Evolutionary conservation across 2,113 vertebrate species (phyloP), one percentile per base, ranked within the genome.

Genomic region (Collichthys lucidus): DNA sequence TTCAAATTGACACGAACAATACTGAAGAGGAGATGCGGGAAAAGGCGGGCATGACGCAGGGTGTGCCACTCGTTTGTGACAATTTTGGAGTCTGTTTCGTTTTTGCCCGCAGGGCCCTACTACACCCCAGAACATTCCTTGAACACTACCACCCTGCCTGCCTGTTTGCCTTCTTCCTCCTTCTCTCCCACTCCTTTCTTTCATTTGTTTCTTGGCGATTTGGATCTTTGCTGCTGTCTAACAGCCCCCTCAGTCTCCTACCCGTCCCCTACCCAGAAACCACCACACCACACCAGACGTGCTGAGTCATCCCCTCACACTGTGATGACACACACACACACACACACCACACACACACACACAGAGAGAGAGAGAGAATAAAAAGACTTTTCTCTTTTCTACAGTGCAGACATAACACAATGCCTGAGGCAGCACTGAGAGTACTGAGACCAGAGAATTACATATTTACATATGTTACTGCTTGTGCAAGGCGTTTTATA

Each of bases 121-220:
- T 82, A 69, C 82, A 89, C 80, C 87, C 74, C 82, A 67, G 49
- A 79, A 83, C 86, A 82, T 91, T 91, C 87, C 83, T 79, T 4
- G 14, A 63, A 60, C 50, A 24, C 79, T 86, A 81, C 87, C 82
- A 78, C 85, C 68, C 80, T 80, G 67, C 49, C 72, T 80, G 31
- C 68, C 80, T 80, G 67, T 46, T 69, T 80, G 1, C 69, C 62
- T 53, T 62, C 67, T 53, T 26, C 64, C 66, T 70, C 35, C 22
- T 76, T 47, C 22, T 26, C 66, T 61, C 72, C 65, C 68, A n/a
- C 70, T 80, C 19, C 49, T 83, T 81, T 76, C 68, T 84, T 85
- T 82, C 20, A 68, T 86, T 89, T 82, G 47, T 75, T 72, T 86
- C 42, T 83, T 70, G 63, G 56, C 5, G 6, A 78, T 88, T 83